Percentiles rank a stretch among this genome's conserved stretches.
Evolutionary conservation across 1,140 invertebrate genomes (phyloP).

Genomic region (Aporrectodea caliginosa): DNA sequence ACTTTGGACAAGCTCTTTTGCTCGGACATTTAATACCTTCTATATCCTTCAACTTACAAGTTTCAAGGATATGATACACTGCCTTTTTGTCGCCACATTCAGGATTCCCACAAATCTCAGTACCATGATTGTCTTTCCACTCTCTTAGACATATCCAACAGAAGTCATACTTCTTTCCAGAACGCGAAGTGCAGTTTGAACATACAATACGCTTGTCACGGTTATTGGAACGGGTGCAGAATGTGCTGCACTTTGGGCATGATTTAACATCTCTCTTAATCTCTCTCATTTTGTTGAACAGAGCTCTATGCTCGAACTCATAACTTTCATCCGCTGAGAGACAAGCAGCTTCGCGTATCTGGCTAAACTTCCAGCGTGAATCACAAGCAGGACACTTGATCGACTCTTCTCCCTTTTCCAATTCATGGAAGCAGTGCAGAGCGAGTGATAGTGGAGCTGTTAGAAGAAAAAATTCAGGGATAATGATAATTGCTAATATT

Average conservation of each 20-base stretch:
- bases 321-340: neutral
- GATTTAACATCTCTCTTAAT: neutral
- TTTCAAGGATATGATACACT: too few relatives aligned
- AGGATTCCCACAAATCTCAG: neutral
- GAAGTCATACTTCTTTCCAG: neutral
- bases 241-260: neutral
- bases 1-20: neutral
- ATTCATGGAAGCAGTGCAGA: neutral
- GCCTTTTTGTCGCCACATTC: neutral
- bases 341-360: neutral
- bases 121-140: neutral
- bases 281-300: neutral
- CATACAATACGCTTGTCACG: neutral
- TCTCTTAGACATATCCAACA: neutral
- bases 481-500: too few relatives aligned
- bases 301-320: neutral
- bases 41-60: neutral
- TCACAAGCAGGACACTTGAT: neutral
- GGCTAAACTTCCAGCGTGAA: neutral
- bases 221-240: neutral
- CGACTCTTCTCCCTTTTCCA: neutral
- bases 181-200: neutral
- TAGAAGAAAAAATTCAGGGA: too few relatives aligned
- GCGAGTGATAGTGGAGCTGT: neutral
- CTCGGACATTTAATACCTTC: neutral